Evolutionary conservation across 2,888 invertebrate genomes (phyloP).

Genomic region (Esperia sulphurella): DNA sequence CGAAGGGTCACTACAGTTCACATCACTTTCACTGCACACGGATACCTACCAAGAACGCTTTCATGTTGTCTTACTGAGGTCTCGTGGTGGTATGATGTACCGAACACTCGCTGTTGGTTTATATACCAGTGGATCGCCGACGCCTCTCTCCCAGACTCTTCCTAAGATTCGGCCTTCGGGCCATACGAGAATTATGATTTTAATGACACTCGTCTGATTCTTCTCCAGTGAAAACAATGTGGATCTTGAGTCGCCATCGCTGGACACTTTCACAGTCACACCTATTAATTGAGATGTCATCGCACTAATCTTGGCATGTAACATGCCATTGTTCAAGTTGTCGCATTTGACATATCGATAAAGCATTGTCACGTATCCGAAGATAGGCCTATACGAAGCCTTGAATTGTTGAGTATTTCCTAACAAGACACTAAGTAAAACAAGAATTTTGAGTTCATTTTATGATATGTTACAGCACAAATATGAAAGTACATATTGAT

Average conservation of each 20-base stretch:
- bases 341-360: not conserved
- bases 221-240: slow-evolving; percentile 74
- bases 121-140: slow-evolving; percentile 60
- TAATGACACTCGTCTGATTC: slow-evolving; percentile 73
- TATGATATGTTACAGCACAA: no score
- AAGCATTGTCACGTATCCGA: not conserved
- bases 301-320: slow-evolving; percentile 10
- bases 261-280: slow-evolving; percentile 55
- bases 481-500: no score
- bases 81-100: slow-evolving; percentile 74
- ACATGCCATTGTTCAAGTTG: slow-evolving; percentile 10
- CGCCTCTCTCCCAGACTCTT: slow-evolving; percentile 76
- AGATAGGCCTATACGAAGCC: not conserved
- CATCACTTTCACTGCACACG: slow-evolving; percentile 74
- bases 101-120: slow-evolving; percentile 54
- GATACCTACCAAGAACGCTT: slow-evolving; percentile 79
- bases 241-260: slow-evolving; percentile 41
- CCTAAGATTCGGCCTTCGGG: slow-evolving; percentile 77
- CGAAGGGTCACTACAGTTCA: slow-evolving; percentile 64
- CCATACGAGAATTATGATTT: slow-evolving; percentile 76
- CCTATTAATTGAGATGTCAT: slow-evolving; percentile 26
- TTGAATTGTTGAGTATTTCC: no score
- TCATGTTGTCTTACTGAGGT: slow-evolving; percentile 77
- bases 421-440: no score
- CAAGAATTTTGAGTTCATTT: no score